Base-by-base conservation (phyloP, 2,113 vertebrate genomes). In the Cynopterus brachyotis region DNA sequence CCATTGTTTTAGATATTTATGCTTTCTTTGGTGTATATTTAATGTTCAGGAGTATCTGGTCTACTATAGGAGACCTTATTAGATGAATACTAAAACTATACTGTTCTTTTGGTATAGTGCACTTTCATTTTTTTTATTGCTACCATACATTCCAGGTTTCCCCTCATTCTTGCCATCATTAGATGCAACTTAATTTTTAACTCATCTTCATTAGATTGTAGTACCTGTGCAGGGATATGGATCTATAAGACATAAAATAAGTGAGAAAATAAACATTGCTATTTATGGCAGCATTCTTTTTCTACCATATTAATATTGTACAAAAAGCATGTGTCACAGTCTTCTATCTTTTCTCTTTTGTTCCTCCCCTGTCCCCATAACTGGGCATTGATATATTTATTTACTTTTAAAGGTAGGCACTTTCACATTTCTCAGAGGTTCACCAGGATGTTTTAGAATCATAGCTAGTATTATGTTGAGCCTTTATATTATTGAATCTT, bases 101-200 rank as follows among this genome's bases (percentile, higher is more conserved):
- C 88, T 70, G 9, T 55, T 60, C 78, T 50, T 75, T 95, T 79
- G 47, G 37, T 67, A 59, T 47, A 92, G 60, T 69, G n/a, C 60
- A n/a, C 72, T 82, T 96, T 90, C 40, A 83, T 96, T 67, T 97
- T 57, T 70, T 96, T 97, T 95, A 93, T 91, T 97, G 80, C 84
- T 73, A 12, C 42, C 22, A 37, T 96, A 73, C 57, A 97, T 97
- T 89, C 42, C 9, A 37, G 47, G 45, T 79, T 26, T 53, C 69
- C 28, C 60, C 67, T 37, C 42, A 86, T 95, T 69, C 62, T 59
- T 83, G 81, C 55, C 26, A 16, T 82, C 86, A 53, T 93, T 96
- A 95, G 81, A 90, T 92, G 22, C 32, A 82, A 76, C 50, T 40
- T 94, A 76, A 75, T 70, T 75, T 86, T 93, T 89, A 22, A 84